Base-by-base conservation (phyloP, 2,888 invertebrate species). In the Sesamia inferens region DNA sequence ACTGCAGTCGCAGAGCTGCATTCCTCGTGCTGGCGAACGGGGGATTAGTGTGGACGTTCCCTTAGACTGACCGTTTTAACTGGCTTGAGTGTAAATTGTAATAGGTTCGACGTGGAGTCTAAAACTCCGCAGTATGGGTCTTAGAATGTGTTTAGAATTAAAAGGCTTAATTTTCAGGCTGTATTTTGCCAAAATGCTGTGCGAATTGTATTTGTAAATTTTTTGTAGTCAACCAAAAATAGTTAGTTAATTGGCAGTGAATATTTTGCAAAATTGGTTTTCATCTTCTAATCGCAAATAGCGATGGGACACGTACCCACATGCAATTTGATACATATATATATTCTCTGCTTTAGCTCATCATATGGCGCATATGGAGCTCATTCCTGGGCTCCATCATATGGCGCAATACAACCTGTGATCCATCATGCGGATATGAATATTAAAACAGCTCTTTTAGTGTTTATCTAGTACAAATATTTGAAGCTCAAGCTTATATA, bases 1-100 rank as follows among this genome's bases (percentile, higher is more conserved):
- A 94, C 93, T 92, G 94, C 94, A 94, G 94, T 94, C 94, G 94
- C 93, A 87, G 93, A 92, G 93, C 95, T 92, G 94, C 95, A 95
- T 95, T 95, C 95, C 95, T 91, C 88, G 85, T 90, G 90, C 90
- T 89, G 90, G 90, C 89, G 88, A 90, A 90, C 90, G 89, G 42
- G 75, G 69, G 82, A 76, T 68, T 87, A 84, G 39, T 78, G 83
- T 92, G 94, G 95, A 95, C 89, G 90, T 76, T 82, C 72, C 88
- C 57, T 67, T 61, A 68, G 39, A 73, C 42, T 76, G 22, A 79
- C n/a, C 47, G 24, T 48, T 66, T 54, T 8, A 47, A n/a, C 22
- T 22, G 4, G 16, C 7, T 22, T 31, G 10, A 2, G 7, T 24
- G 16, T 22, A 39, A 24, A 31, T 31, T 31, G 31, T 31, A 31